Conservation (phyloP, 2,113 vertebrate species). For the Ornithorhynchus anatinus region DNA sequence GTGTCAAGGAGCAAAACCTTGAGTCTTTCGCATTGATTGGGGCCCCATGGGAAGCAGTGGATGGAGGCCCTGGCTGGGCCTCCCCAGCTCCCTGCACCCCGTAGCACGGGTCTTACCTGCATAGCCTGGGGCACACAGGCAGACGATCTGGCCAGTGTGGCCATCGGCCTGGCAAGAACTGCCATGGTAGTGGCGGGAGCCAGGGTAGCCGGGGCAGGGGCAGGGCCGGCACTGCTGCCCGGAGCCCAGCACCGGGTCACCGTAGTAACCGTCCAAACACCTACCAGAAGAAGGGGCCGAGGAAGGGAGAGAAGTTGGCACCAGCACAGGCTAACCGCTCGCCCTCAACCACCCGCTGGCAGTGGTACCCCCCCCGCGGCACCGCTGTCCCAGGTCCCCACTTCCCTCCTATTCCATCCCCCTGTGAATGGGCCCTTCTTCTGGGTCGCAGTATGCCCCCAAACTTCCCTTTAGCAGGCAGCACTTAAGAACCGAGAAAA, state of each 20-base stretch:
- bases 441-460: fast-evolving
- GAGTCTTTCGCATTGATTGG: no score
- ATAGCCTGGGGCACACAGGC: conserved; percentile 79
- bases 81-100: fast-evolving
- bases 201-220: conserved; percentile 80
- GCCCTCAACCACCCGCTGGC: no score
- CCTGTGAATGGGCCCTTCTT: background rate
- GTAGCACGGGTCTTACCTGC: conserved; percentile 64
- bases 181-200: conserved; percentile 77
- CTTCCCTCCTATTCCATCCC: background rate
- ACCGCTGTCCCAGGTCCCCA: background rate
- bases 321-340: no score
- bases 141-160: conserved; percentile 75
- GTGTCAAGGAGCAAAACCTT: no score
- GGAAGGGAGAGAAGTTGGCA: background rate
- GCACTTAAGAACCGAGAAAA: no score
- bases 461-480: no score
- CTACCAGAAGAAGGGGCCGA: conserved; percentile 24
- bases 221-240: conserved; percentile 85
- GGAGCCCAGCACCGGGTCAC: conserved; percentile 81
- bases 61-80: background rate
- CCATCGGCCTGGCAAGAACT: conserved; percentile 71
- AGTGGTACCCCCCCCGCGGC: background rate
- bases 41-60: no score
- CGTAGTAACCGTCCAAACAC: conserved; percentile 80